Evolutionary conservation across 2,113 vertebrate genomes (phyloP).

Genomic region (Manacus vitellinus): DNA sequence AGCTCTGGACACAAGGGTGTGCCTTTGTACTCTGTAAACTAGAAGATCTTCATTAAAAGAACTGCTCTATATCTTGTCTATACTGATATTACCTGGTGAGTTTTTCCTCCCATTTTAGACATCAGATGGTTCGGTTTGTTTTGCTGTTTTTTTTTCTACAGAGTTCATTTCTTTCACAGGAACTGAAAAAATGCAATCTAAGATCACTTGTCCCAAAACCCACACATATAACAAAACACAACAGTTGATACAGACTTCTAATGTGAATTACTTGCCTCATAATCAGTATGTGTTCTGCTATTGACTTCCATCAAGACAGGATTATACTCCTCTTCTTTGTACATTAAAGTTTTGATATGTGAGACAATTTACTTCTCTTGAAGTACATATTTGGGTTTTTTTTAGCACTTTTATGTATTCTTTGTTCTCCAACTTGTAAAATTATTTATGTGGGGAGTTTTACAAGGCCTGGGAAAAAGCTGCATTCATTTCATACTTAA

Average conservation of each 20-base stretch:
- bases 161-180: neutral
- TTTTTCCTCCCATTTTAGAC: too few species aligned
- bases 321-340: neutral
- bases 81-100: too few species aligned
- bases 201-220: neutral
- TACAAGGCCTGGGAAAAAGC: neutral
- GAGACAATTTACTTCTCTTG: neutral
- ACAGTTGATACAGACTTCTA: neutral
- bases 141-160: accelerated
- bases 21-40: too few species aligned
- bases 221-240: neutral
- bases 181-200: neutral
- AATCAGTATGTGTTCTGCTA: neutral
- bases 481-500: neutral
- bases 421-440: neutral
- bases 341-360: neutral
- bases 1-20: too few species aligned
- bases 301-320: neutral
- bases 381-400: accelerated
- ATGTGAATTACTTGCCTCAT: neutral
- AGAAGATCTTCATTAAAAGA: too few species aligned
- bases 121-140: neutral
- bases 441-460: neutral
- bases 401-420: neutral
- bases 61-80: too few species aligned